Percentiles rank a stretch among this genome's conserved stretches.
Conservation (phyloP, 2,113 vertebrate genomes). For the Microcebus tavaratra region DNA sequence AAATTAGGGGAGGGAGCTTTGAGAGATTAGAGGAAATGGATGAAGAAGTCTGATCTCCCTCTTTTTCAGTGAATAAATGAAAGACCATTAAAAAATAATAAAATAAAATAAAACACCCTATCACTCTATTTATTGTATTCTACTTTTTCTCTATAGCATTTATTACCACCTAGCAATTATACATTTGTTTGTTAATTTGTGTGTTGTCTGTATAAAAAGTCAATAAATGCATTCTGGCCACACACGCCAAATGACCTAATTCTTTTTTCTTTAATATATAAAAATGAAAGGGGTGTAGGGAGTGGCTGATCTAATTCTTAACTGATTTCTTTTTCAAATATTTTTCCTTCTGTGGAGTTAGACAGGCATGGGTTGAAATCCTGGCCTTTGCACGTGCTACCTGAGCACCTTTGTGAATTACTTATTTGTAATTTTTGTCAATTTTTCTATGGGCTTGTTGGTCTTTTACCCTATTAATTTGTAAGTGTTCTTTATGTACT, state of each 20-base stretch:
- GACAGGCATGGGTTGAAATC: neutral
- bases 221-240: neutral
- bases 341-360: neutral
- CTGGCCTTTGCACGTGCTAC: neutral
- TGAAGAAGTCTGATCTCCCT: neutral
- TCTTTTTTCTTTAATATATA: neutral
- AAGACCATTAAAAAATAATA: neutral
- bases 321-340: neutral
- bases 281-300: too few relatives aligned
- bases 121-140: neutral
- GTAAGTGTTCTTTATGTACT: neutral
- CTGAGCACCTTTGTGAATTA: neutral
- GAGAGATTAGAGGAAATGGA: constrained; percentile 37
- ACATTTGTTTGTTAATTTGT: constrained; percentile 23
- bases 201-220: neutral
- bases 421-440: neutral
- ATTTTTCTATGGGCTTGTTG: neutral
- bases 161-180: neutral
- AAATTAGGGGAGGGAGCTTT: constrained; percentile 31
- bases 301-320: neutral
- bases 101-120: neutral
- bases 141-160: neutral
- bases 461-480: neutral
- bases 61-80: constrained; percentile 52
- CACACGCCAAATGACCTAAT: neutral